Conservation (phyloP, 1,140 invertebrate species). For the Calliopsis andreniformis region DNA sequence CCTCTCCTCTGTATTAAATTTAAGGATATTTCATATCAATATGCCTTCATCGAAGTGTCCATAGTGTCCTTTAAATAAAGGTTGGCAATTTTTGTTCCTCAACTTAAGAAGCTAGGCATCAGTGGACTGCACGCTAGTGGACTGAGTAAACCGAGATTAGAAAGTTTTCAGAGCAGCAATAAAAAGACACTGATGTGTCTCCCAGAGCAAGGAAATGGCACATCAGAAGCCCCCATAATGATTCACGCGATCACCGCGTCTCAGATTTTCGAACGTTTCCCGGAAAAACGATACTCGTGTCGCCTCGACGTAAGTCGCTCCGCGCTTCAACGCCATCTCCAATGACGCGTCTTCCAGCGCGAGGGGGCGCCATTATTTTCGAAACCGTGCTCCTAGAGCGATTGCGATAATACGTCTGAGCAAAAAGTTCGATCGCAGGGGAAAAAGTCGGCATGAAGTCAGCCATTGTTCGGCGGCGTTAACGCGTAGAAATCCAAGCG, state of each 20-base stretch:
- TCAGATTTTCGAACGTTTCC: background rate
- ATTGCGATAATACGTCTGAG: conserved; percentile 3
- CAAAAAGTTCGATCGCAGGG: too few species aligned
- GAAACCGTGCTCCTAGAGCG: background rate
- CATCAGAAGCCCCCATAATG: background rate
- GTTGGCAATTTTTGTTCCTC: too few species aligned
- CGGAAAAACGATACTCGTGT: background rate
- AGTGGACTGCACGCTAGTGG: too few species aligned
- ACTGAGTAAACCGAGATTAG: too few species aligned
- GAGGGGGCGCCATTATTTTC: conserved; percentile 8
- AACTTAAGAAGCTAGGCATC: too few species aligned
- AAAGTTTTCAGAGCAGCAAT: conserved; percentile 23
- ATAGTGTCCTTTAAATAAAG: too few species aligned
- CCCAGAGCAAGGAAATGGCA: background rate
- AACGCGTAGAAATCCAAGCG: conserved; percentile 34
- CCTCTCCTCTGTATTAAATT: too few species aligned
- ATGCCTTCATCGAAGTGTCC: too few species aligned
- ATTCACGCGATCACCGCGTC: background rate
- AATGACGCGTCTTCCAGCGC: background rate
- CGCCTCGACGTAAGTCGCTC: too few species aligned
- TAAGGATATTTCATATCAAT: too few species aligned
- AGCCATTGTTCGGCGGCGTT: conserved; percentile 30
- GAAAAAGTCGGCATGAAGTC: conserved; percentile 10
- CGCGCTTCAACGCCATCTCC: background rate
- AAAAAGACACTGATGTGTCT: background rate